Base-by-base conservation (phyloP, 2,113 vertebrate species). In the Alligator sinensis region DNA sequence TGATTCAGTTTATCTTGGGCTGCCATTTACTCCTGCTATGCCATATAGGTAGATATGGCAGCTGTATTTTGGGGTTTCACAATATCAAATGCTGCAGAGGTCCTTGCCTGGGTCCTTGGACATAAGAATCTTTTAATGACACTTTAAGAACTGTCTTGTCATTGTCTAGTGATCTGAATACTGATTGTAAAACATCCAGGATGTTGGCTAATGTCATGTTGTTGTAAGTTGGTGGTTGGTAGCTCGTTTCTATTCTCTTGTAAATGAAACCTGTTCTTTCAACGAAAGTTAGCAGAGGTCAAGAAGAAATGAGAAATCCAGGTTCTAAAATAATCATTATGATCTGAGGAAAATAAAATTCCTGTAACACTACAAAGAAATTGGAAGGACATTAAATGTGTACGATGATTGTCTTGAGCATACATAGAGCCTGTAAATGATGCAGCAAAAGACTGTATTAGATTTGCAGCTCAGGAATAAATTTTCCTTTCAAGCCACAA, bases 341-440 rank as follows among this genome's bases (percentile, higher is more conserved):
- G 82, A 88, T 93, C 91, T 93, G 28, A 90, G 21, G 11, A 84
- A 95, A 19, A 28, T 84, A 60, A 74, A 58, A 58, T 72, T 89
- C 88, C 2, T 80, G 15, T 24, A 86, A 82, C 21, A 27, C 17
- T 27, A 85, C 9, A 72, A 89, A 79, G 34, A 59, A 78, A 92
- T 68, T 54, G 77, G 75, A 91, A 92, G 82, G 38, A 38, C 38
- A 38, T 38, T 38, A 38, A 38, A 38, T 38, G 38, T 38, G 38
- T 38, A 38, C 38, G 38, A 38, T 38, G 38, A 38, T 38, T 38
- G 38, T 30, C 5, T 7, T 5, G 22, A 63, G 10, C 63, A 64
- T 24, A 84, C 47, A 84, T 77, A 75, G 28, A n/a, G 6, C 18
- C 77, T 55, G 18, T 57, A 24, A 15, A 88, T 54, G 34, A 63